Conservation (phyloP, 2,888 invertebrate genomes). For the Philhelius pedissequus region DNA sequence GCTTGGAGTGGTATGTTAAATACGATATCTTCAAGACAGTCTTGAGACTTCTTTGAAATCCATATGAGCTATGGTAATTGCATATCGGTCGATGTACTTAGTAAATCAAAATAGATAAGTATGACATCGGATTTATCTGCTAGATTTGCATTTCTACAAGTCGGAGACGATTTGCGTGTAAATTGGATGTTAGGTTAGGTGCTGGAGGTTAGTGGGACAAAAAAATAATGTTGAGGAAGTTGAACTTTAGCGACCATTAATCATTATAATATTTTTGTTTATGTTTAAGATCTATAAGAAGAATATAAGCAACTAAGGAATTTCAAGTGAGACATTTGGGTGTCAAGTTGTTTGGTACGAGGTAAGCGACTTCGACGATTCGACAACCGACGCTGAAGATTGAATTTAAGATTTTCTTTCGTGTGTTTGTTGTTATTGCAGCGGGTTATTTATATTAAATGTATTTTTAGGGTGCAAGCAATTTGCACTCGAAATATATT, state of each 20-base stretch:
- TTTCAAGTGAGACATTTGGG: slow-evolving; percentile 35
- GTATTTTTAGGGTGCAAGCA: slow-evolving; percentile 2
- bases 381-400: background rate
- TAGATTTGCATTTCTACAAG: slow-evolving; percentile 42
- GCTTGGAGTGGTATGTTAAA: background rate
- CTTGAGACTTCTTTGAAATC: slow-evolving; percentile 2
- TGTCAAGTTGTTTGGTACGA: slow-evolving; percentile 17
- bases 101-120: slow-evolving; percentile 55
- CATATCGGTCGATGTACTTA: slow-evolving; percentile 55
- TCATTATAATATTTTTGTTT: slow-evolving; percentile 43
- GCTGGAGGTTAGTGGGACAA: slow-evolving; percentile 60
- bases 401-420: background rate
- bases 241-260: slow-evolving; percentile 64
- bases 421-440: too few relatives aligned
- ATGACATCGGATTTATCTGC: slow-evolving; percentile 43
- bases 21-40: background rate
- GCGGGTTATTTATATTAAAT: background rate
- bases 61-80: slow-evolving; percentile 57
- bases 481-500: background rate
- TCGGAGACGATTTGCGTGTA: slow-evolving; percentile 51
- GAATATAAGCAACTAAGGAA: slow-evolving; percentile 5
- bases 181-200: slow-evolving; percentile 62
- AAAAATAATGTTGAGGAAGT: slow-evolving; percentile 62
- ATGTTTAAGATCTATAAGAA: background rate
- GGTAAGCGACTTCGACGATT: background rate